These are phyloP conservation scores for Allophyes oxyacanthae DNA, from an alignment of 2,888 invertebrate genomes.

Conservation along the genomic window DNA sequence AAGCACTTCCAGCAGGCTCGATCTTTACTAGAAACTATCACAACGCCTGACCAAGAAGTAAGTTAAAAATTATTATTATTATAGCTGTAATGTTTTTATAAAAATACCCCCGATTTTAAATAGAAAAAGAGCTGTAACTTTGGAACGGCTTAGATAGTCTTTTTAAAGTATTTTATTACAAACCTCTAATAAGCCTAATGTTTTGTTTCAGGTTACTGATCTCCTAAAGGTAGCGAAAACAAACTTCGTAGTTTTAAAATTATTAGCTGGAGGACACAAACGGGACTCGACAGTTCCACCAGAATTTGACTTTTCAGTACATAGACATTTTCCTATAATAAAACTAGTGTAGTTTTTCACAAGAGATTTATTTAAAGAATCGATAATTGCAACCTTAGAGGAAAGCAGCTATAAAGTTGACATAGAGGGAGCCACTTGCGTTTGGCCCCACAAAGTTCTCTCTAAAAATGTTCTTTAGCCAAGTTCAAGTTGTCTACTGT, in stretches of 20 bases:
- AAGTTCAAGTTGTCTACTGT: no score
- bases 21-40: slow-evolving; percentile 94
- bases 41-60: slow-evolving; percentile 95
- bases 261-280: slow-evolving; percentile 97
- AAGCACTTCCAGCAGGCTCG: slow-evolving; percentile 98
- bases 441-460: no score
- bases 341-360: slow-evolving; percentile 87
- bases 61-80: slow-evolving; percentile 32
- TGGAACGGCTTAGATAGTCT: no score
- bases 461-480: no score
- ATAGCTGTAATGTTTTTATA: no score
- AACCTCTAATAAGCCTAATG: neutral
- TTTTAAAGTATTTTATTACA: no score
- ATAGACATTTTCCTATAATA: slow-evolving; percentile 97
- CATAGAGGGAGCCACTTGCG: neutral
- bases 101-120: no score
- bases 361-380: slow-evolving; percentile 13
- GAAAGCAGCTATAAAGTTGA: slow-evolving; percentile 34
- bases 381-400: slow-evolving; percentile 12
- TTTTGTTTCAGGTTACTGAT: slow-evolving; percentile 91
- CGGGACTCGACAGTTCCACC: slow-evolving; percentile 95
- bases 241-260: slow-evolving; percentile 98
- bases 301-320: slow-evolving; percentile 96
- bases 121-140: no score
- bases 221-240: slow-evolving; percentile 97